These are phyloP conservation scores for Pogonomyrmex barbatus DNA, from an alignment of 1,140 invertebrate species.

Conservation along the genomic window DNA sequence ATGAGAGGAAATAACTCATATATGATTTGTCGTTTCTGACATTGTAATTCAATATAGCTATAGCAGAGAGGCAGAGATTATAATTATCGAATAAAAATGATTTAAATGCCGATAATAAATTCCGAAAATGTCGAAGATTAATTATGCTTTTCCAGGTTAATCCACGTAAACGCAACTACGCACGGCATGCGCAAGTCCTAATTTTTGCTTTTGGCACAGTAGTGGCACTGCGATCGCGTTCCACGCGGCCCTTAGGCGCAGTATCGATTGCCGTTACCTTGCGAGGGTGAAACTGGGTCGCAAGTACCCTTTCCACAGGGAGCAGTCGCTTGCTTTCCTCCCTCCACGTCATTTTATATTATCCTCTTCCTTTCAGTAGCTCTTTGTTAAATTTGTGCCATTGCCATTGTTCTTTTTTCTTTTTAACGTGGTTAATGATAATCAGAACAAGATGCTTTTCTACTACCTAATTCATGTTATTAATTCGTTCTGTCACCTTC, in stretches of 20 bases:
- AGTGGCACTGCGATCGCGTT: conserved; percentile 54
- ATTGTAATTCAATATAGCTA: background rate
- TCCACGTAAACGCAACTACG: background rate
- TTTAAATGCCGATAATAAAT: background rate
- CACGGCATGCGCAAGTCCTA: background rate
- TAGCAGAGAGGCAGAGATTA: background rate
- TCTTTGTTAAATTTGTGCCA: conserved; percentile 17
- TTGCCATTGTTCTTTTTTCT: background rate
- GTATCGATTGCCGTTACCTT: conserved; percentile 82
- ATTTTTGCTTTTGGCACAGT: conserved; percentile 48
- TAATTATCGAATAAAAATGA: background rate
- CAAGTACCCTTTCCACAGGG: conserved; percentile 76
- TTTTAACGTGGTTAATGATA: background rate
- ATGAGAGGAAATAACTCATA: conserved; percentile 7
- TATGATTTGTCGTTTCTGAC: background rate
- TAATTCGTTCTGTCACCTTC: background rate
- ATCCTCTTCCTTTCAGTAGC: conserved; percentile 11
- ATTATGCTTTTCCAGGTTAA: background rate
- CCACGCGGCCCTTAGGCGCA: conserved; percentile 61
- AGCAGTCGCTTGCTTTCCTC: conserved; percentile 35
- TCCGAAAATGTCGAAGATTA: background rate
- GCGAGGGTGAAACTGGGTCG: conserved; percentile 84
- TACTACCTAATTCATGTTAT: background rate
- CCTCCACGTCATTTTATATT: conserved; percentile 30
- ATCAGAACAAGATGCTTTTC: background rate